Percentiles rank a stretch among this genome's conserved stretches.
phyloP scores from a whole-genome alignment of 2,888 invertebrate genomes.

The Dasysyrphus albostriatus region DNA sequence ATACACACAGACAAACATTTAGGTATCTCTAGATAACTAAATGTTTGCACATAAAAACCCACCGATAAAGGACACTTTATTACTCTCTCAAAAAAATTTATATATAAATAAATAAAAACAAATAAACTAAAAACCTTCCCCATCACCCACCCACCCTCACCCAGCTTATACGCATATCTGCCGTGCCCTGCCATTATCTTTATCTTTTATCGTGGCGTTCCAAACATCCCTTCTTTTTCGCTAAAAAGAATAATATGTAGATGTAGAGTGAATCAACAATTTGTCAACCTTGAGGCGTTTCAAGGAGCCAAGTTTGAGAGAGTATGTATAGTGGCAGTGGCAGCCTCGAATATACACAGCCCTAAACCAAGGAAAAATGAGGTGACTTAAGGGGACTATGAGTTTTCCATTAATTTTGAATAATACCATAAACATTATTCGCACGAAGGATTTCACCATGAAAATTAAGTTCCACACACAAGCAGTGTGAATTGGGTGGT shows the following conservation, averaged over 20 bases:
- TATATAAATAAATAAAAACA: conserved; percentile 33
- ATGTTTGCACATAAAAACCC: conserved; percentile 27
- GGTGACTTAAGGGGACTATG: conserved; percentile 73
- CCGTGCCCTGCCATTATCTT: not conserved
- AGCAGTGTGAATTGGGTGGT: conserved; percentile 4
- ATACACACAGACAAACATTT: conserved; percentile 20
- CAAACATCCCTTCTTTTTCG: conserved; percentile 3
- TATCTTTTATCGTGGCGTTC: conserved; percentile 3
- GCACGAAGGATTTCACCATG: conserved; percentile 70
- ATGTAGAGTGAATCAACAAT: conserved; percentile 68
- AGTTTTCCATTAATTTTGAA: conserved; percentile 74
- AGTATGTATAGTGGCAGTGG: not conserved
- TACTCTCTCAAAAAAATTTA: conserved; percentile 7
- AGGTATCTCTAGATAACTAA: conserved; percentile 23
- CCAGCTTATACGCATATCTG: not conserved
- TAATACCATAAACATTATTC: conserved; percentile 73
- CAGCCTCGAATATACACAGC: not conserved
- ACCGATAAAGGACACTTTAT: conserved; percentile 65
- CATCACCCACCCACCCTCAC: not conserved
- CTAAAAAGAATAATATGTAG: not conserved
- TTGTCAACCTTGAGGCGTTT: conserved; percentile 74
- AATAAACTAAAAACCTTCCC: conserved; percentile 25
- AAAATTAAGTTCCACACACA: conserved; percentile 43
- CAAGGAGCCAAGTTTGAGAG: conserved; percentile 47
- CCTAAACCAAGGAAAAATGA: conserved; percentile 50